phyloP scores from a whole-genome alignment of 2,888 invertebrate genomes.

The Pammene aurita region DNA sequence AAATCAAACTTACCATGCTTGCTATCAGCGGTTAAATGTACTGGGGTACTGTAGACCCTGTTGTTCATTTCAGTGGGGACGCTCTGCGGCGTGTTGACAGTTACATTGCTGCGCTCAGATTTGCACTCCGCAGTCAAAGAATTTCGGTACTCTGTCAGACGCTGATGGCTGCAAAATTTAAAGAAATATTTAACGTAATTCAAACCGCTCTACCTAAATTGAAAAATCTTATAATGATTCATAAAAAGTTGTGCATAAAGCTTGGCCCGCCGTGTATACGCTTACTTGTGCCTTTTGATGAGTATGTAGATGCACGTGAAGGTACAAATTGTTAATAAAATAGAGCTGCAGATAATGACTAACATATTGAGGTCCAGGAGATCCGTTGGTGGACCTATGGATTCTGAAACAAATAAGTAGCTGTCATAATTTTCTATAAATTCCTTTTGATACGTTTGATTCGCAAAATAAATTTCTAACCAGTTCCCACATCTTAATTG shows the following conservation, averaged over 20 bases:
- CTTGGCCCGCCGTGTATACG: conserved; percentile 21
- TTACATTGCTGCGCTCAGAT: conserved; percentile 71
- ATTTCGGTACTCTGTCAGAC: conserved; percentile 72
- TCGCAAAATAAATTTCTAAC: no score
- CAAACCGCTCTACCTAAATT: no score
- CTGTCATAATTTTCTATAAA: neutral
- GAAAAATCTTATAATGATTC: no score
- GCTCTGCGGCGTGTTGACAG: conserved; percentile 69
- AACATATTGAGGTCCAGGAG: conserved; percentile 75
- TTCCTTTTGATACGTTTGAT: neutral
- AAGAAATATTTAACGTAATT: neutral
- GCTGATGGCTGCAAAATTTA: conserved; percentile 61
- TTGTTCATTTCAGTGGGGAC: conserved; percentile 66
- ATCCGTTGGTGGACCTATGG: conserved; percentile 76
- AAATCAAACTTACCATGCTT: conserved; percentile 66
- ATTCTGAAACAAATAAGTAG: conserved; percentile 61
- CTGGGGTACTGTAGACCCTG: conserved; percentile 76
- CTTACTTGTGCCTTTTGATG: conserved; percentile 75
- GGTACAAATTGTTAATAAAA: conserved; percentile 72
- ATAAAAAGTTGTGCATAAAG: no score
- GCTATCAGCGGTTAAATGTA: conserved; percentile 72
- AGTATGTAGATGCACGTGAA: conserved; percentile 76
- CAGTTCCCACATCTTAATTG: no score
- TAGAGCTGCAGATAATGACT: conserved; percentile 77
- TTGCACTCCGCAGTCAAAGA: conserved; percentile 75